Conservation (phyloP, 2,113 vertebrate species). For the Pipa parva region DNA sequence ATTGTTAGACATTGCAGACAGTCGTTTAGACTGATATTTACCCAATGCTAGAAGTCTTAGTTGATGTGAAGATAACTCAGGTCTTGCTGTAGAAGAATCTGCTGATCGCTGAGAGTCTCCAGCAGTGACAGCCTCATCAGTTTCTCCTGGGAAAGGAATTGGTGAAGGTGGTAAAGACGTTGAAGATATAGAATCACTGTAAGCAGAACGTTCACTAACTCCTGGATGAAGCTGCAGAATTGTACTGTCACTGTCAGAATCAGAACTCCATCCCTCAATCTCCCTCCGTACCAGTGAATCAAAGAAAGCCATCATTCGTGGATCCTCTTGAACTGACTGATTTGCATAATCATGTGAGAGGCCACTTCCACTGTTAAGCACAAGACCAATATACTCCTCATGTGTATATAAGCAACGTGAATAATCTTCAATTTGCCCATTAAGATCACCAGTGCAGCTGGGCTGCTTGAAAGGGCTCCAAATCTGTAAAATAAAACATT, state of each 20-base stretch:
- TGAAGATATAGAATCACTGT: constrained; percentile 80
- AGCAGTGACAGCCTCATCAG: constrained; percentile 62
- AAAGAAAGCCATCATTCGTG: constrained; percentile 98
- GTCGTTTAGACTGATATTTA: constrained; percentile 77
- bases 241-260: constrained; percentile 93
- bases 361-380: constrained; percentile 92
- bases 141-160: constrained; percentile 58
- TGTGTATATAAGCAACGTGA: constrained; percentile 94
- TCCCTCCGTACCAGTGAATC: constrained; percentile 94
- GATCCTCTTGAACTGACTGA: constrained; percentile 95
- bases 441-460: constrained; percentile 85
- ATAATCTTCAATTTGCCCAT: constrained; percentile 88
- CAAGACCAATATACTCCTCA: constrained; percentile 96
- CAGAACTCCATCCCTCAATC: constrained; percentile 96
- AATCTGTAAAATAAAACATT: constrained; percentile 64
- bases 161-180: constrained; percentile 74
- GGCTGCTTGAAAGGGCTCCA: constrained; percentile 98
- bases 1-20: constrained; percentile 81
- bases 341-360: constrained; percentile 95
- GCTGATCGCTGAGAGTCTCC: constrained; percentile 63
- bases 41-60: constrained; percentile 67
- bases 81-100: constrained; percentile 59
- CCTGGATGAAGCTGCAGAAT: constrained; percentile 90
- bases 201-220: constrained; percentile 68
- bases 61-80: constrained; percentile 63